Conservation (phyloP, 2,113 vertebrate species). For the Etheostoma spectabile region DNA sequence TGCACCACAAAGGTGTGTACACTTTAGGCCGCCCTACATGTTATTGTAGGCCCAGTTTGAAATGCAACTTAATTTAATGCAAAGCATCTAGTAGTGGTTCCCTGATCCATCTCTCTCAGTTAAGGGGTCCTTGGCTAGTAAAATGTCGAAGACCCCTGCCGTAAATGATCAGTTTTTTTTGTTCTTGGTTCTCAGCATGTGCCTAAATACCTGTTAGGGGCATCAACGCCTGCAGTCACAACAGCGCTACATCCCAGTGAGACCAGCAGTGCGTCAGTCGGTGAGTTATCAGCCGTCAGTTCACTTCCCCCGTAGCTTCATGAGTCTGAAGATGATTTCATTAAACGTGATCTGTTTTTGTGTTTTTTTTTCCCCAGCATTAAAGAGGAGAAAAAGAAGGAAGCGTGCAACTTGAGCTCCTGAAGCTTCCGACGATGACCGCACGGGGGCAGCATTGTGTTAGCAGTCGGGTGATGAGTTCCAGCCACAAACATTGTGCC, state of each 20-base stretch:
- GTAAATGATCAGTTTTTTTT: background rate
- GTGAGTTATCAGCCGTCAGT: slow-evolving; percentile 33
- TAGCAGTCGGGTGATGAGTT: background rate
- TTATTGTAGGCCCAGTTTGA: no score
- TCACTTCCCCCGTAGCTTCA: accelerated
- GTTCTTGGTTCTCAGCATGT: slow-evolving; percentile 62
- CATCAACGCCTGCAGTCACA: slow-evolving; percentile 1
- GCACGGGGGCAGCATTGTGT: slow-evolving; percentile 50
- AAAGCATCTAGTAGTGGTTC: no score
- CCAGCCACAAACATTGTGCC: background rate
- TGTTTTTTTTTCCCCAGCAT: slow-evolving; percentile 13
- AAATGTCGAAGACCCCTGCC: no score
- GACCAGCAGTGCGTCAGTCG: background rate
- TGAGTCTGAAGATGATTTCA: background rate
- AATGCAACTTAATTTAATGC: no score
- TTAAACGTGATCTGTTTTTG: background rate
- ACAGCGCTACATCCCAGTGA: background rate
- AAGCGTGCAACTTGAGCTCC: slow-evolving; percentile 23
- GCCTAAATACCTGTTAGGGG: slow-evolving; percentile 63
- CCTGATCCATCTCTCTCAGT: no score
- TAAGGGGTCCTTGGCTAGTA: no score
- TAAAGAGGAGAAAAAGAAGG: slow-evolving; percentile 28
- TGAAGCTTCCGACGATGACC: slow-evolving; percentile 35
- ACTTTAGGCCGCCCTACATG: no score
- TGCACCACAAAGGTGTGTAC: no score